phyloP scores from a whole-genome alignment of 2,113 vertebrate species.

The Otus sunia region DNA sequence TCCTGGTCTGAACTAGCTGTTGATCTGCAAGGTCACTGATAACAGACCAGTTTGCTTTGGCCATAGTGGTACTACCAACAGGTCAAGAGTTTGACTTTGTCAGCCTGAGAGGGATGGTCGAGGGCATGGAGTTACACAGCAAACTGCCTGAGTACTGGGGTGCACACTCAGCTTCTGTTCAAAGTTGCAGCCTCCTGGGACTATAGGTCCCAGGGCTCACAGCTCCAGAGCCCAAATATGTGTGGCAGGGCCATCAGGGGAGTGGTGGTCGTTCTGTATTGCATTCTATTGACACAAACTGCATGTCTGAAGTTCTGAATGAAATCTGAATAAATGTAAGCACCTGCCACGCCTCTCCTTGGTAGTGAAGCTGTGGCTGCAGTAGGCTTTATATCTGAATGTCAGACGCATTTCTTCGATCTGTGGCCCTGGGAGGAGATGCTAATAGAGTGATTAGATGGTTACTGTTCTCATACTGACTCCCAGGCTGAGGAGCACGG shows the following conservation, averaged over 20 bases:
- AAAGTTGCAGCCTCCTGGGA: not conserved
- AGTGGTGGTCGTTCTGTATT: not conserved
- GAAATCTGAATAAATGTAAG: not conserved
- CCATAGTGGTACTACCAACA: not conserved
- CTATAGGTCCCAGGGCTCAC: not conserved
- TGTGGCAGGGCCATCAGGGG: not conserved
- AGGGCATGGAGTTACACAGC: rapidly evolving
- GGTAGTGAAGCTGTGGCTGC: not conserved
- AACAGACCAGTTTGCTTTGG: not conserved
- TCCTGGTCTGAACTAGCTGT: not conserved
- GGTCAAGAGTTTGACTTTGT: not conserved
- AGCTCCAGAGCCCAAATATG: not conserved
- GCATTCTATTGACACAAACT: not conserved
- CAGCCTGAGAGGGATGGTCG: not conserved
- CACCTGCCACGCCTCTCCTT: not conserved
- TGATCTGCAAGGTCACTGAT: not conserved
- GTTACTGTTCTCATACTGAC: not conserved
- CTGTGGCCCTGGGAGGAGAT: not conserved
- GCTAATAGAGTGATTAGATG: not conserved
- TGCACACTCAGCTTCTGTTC: not conserved
- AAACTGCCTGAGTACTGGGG: not conserved
- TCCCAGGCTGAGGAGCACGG: not conserved
- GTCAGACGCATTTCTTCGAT: rapidly evolving
- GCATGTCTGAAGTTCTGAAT: not conserved
- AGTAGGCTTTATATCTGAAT: not conserved